phyloP scores from a whole-genome alignment of 53 echinoderm and acorn worm genomes.

The Apostichopus leukothele region DNA sequence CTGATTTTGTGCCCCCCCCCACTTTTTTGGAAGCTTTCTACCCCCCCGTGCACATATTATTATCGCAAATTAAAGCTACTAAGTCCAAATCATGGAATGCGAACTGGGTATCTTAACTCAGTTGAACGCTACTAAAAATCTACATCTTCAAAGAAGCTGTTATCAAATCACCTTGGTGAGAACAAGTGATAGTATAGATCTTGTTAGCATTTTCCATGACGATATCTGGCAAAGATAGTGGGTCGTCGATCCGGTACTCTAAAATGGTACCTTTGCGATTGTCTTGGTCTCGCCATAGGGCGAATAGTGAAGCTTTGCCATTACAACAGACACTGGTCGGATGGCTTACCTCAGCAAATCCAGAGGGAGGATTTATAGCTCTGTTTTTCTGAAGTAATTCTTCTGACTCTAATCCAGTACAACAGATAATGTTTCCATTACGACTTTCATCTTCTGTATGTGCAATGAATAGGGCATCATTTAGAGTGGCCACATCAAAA shows the following conservation, averaged over 20 bases:
- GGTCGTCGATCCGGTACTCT: neutral
- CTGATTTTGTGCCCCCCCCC: no score
- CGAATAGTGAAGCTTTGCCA: neutral
- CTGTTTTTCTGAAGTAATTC: neutral
- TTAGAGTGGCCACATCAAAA: neutral
- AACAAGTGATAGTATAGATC: conserved; percentile 5
- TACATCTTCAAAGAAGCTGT: neutral
- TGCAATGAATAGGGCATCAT: neutral
- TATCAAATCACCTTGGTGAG: neutral
- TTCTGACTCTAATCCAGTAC: neutral
- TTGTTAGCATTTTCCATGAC: neutral
- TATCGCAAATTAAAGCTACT: no score
- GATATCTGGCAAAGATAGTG: neutral
- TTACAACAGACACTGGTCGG: conserved; percentile 23
- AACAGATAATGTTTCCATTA: conserved; percentile 12
- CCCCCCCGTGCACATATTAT: no score
- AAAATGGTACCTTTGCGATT: neutral
- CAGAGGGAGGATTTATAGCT: neutral
- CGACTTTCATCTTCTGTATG: neutral
- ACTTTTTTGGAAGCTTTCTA: no score
- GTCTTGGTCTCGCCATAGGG: conserved; percentile 18
- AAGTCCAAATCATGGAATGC: no score
- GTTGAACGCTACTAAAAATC: no score
- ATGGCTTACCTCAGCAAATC: neutral
- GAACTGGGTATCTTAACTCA: no score